Evolutionary conservation across 2,888 invertebrate species (phyloP), one percentile per base, ranked within the genome.

Genomic region (Ypsolopha sequella): DNA sequence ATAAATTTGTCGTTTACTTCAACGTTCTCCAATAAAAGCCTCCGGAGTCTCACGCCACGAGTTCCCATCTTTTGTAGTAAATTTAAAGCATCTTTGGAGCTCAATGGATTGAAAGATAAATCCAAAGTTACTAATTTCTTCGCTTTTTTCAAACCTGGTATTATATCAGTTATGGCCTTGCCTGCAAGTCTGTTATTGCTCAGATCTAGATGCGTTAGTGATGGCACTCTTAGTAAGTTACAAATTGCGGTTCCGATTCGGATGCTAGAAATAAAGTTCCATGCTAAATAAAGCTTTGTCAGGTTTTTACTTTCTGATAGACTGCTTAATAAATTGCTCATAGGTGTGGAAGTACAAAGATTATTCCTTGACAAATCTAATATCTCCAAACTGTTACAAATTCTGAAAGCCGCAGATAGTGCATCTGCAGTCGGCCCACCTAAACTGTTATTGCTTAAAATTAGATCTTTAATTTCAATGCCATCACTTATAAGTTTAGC

Each of bases 291-390:
- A n/a, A 55, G 14, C n/a, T 53, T 39, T 48, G 46, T n/a, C 6
- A 55, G 48, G 10, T 9, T n/a, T 10, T 36, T 13, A 34, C 44
- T 55, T 36, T 53, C 48, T 36, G 46, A 33, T 41, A 55, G 48
- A 24, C 39, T 36, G n/a, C 10, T 11, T 6, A 52, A 47, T 9
- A 55, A 48, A n/a, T 48, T n/a, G 13, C 41, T 38, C 4, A 45
- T 41, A 9, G 45, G 1, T 54, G 51, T 4, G 55, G 52, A 53
- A 51, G 14, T 24, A 43, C 11, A 53, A 48, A 72, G 58, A 33
- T 61, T 63, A 53, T 73, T 76, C 73, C 70, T 70, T 0, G 72
- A 73, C 13, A 74, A 38, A 38, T 48, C 44, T n/a, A 48, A 9
- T 24, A 24, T 24, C 24, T 24, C 24, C 24, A 24, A 24, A 24